phyloP scores from a whole-genome alignment of 2,797 vertebrate genomes.

The Scarus forsteni region DNA sequence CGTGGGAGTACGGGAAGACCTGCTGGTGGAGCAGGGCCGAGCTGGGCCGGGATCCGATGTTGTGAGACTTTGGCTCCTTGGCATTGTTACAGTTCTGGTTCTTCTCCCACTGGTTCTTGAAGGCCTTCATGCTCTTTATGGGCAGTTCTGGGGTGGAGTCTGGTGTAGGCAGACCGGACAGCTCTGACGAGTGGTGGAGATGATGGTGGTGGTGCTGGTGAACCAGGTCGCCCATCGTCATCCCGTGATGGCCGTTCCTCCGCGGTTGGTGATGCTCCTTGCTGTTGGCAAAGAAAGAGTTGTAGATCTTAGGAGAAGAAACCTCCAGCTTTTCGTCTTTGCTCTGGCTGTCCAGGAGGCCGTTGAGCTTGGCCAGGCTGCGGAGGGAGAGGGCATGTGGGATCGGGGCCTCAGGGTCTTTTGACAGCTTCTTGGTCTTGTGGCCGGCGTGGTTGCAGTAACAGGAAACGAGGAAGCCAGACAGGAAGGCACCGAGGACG shows the following conservation, averaged over 20 bases:
- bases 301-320: constrained; percentile 88
- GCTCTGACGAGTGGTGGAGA: constrained; percentile 85
- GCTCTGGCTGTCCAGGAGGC: constrained; percentile 85
- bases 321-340: constrained; percentile 87
- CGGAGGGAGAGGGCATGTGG: constrained; percentile 91
- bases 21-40: constrained; percentile 83
- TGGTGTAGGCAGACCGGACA: constrained; percentile 91
- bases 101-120: constrained; percentile 92
- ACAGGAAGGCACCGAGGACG: constrained; percentile 91
- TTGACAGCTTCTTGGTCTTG: constrained; percentile 84
- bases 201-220: constrained; percentile 80
- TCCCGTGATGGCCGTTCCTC: constrained; percentile 77
- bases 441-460: constrained; percentile 89
- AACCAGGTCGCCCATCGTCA: constrained; percentile 83
- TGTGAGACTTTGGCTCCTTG: constrained; percentile 86
- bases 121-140: constrained; percentile 90
- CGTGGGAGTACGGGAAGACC: constrained; percentile 84
- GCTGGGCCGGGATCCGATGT: constrained; percentile 79
- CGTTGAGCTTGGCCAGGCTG: constrained; percentile 91
- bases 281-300: constrained; percentile 84
- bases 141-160: constrained; percentile 94
- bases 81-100: constrained; percentile 95
- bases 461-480: constrained; percentile 92
- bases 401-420: constrained; percentile 89
- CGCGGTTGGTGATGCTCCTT: constrained; percentile 79